These are phyloP conservation scores for Drosophila seguyi DNA, from an alignment of 1,140 invertebrate genomes.

Conservation along the genomic window DNA sequence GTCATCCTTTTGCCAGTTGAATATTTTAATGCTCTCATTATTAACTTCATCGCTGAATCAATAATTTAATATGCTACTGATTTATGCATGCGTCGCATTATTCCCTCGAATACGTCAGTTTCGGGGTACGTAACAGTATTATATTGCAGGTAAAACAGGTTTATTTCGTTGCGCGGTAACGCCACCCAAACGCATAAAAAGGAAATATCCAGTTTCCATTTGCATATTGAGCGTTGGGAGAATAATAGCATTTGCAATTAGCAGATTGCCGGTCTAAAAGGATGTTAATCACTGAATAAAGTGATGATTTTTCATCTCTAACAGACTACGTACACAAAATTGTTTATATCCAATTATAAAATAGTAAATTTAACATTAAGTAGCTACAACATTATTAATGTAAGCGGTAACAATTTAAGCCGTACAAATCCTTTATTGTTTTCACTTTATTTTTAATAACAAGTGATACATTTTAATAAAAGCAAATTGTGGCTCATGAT, in stretches of 20 bases:
- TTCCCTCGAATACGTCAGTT: constrained; percentile 3
- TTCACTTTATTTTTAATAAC: too few relatives aligned
- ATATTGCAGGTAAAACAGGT: constrained; percentile 39
- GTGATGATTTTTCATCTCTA: background rate
- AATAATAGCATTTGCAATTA: background rate
- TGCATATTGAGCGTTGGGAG: background rate
- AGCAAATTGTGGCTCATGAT: background rate
- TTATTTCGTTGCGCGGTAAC: constrained; percentile 43
- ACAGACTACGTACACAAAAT: too few relatives aligned
- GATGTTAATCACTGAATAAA: background rate
- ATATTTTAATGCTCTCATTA: constrained; percentile 55
- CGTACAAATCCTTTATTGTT: background rate
- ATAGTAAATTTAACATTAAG: background rate
- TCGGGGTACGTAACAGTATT: constrained; percentile 51
- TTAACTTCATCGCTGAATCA: constrained; percentile 62
- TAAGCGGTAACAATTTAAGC: background rate
- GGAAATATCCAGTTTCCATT: constrained; percentile 45
- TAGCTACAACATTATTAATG: background rate
- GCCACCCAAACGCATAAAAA: background rate
- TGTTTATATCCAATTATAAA: background rate
- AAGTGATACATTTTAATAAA: background rate
- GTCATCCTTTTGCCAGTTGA: constrained; percentile 8
- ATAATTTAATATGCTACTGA: constrained; percentile 62
- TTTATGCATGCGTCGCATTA: constrained; percentile 40
- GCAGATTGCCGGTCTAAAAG: background rate